phyloP scores from a whole-genome alignment of 2,113 vertebrate genomes.

The Upupa epops region DNA sequence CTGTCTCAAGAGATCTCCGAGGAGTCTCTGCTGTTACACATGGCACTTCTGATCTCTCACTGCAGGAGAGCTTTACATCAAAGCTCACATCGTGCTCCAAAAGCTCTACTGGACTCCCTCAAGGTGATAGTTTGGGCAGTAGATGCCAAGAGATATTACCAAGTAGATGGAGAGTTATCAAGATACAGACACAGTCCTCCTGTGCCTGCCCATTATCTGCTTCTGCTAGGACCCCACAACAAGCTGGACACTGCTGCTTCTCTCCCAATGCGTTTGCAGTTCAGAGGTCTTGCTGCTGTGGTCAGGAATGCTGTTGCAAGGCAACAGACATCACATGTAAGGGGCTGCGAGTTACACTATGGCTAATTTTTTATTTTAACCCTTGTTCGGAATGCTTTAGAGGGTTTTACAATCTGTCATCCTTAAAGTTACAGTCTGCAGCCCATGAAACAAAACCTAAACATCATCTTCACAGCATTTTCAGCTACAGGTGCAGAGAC shows the following conservation, averaged over 20 bases:
- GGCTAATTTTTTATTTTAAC: not conserved
- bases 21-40: conserved; percentile 30
- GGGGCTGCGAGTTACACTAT: not conserved
- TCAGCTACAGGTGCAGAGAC: not conserved
- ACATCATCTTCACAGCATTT: not conserved
- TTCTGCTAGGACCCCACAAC: not conserved
- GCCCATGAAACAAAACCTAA: conserved; percentile 1
- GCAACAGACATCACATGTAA: not conserved
- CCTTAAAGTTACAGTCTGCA: not conserved
- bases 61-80: conserved; percentile 30
- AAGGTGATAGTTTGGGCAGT: not conserved
- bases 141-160: not conserved
- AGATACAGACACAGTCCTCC: not conserved
- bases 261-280: not conserved
- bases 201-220: not conserved
- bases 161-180: conserved; percentile 4
- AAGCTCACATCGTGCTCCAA: conserved; percentile 11
- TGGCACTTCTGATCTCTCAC: conserved; percentile 26
- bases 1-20: conserved; percentile 42
- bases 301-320: not conserved
- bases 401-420: not conserved
- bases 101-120: conserved; percentile 7
- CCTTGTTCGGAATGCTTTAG: not conserved
- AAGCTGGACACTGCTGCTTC: not conserved
- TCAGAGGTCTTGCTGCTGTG: not conserved